Evolutionary conservation across 2,888 invertebrate species (phyloP).

Genomic region (Drosophila eohydei): DNA sequence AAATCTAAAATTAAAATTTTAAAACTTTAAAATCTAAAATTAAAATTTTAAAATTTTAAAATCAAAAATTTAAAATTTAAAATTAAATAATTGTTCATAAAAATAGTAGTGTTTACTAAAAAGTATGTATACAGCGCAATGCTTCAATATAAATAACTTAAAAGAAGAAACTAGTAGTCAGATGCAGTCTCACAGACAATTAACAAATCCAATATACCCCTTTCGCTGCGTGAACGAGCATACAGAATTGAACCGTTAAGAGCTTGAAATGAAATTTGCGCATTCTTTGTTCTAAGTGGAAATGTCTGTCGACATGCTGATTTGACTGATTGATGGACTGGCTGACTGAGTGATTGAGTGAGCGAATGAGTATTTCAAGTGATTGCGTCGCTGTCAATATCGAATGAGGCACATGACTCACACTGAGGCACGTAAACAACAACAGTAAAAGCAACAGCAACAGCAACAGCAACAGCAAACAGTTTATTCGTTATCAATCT

Average conservation of each 20-base stretch:
- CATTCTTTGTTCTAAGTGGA: constrained; percentile 62
- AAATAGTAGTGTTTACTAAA: no score
- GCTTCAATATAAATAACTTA: not conserved
- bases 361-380: constrained; percentile 39
- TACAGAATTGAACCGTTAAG: constrained; percentile 1
- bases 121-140: no score
- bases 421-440: constrained; percentile 36
- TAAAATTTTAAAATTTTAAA: no score
- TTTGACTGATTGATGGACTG: constrained; percentile 56
- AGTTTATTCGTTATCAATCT: constrained; percentile 74
- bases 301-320: constrained; percentile 68
- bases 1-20: no score
- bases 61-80: no score
- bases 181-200: not conserved
- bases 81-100: no score
- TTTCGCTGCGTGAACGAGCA: not conserved
- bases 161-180: not conserved
- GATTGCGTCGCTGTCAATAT: constrained; percentile 52
- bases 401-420: constrained; percentile 59
- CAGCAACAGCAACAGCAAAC: constrained; percentile 33
- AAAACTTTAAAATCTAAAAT: no score
- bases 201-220: not conserved
- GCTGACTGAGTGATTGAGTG: constrained; percentile 34
- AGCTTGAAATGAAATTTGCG: constrained; percentile 15
- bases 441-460: not conserved